Conservation (phyloP, 2,113 vertebrate species). For the Oreochromis spilurus region DNA sequence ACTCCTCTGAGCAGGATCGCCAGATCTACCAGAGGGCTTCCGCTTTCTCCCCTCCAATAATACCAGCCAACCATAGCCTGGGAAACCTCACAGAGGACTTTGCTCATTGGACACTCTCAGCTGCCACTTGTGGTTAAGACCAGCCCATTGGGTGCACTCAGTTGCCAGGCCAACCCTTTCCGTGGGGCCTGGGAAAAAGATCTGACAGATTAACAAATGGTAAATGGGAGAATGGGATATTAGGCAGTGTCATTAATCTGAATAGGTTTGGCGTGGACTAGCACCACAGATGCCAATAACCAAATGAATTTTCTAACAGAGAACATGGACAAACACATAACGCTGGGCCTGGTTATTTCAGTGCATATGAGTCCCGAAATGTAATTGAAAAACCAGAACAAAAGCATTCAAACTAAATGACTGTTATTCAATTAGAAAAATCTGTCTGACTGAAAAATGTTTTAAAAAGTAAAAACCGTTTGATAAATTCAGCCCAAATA, state of each 20-base stretch:
- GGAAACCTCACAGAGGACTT: conserved; percentile 25
- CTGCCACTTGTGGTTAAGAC: conserved; percentile 16
- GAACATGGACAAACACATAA: conserved; percentile 1
- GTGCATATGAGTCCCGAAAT: background rate
- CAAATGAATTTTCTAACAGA: conserved; percentile 30
- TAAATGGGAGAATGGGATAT: conserved; percentile 55
- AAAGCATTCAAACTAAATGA: background rate
- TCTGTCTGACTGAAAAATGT: background rate
- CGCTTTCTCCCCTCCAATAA: conserved; percentile 61
- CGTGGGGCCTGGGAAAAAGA: conserved; percentile 42
- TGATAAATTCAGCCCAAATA: background rate
- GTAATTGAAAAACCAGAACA: background rate
- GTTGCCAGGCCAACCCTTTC: conserved; percentile 44
- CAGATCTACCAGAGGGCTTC: conserved; percentile 62
- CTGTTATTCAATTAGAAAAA: background rate
- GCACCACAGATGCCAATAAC: conserved; percentile 2
- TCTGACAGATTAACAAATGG: conserved; percentile 56
- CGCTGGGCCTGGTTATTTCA: background rate
- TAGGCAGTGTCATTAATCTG: conserved; percentile 59
- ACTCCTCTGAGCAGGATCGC: conserved; percentile 50
- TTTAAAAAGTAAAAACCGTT: background rate
- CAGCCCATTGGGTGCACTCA: conserved; percentile 2
- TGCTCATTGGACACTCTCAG: conserved; percentile 27
- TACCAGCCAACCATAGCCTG: conserved; percentile 48
- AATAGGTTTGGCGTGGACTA: conserved; percentile 42